Evolutionary conservation across 2,113 vertebrate species (phyloP).

Genomic region (Tachysurus fulvidraco): DNA sequence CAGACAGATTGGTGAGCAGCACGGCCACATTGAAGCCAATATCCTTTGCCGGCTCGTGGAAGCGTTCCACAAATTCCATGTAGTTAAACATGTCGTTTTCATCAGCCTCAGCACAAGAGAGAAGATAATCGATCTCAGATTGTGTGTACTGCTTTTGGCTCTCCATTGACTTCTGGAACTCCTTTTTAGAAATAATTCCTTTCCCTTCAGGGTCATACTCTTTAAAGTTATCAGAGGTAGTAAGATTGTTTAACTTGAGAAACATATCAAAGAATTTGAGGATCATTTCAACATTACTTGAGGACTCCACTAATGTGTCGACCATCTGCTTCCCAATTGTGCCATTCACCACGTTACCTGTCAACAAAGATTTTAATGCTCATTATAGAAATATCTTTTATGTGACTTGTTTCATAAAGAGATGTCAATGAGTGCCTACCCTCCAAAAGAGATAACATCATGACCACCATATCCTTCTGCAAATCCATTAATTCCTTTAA

Average conservation of each 20-base stretch:
- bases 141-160: slow-evolving; percentile 93
- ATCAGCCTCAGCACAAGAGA: slow-evolving; percentile 91
- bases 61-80: slow-evolving; percentile 90
- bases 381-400: neutral
- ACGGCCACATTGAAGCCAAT: slow-evolving; percentile 97
- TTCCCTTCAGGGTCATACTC: slow-evolving; percentile 92
- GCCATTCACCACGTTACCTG: slow-evolving; percentile 97
- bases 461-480: slow-evolving; percentile 97
- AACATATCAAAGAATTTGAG: slow-evolving; percentile 99
- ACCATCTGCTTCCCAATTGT: slow-evolving; percentile 99
- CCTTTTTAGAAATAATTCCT: slow-evolving; percentile 94
- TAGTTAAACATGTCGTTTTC: slow-evolving; percentile 98
- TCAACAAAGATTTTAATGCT: neutral
- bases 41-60: slow-evolving; percentile 96
- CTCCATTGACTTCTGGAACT: slow-evolving; percentile 98
- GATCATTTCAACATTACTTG: slow-evolving; percentile 97
- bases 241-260: slow-evolving; percentile 96
- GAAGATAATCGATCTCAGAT: slow-evolving; percentile 92
- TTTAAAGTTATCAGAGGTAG: slow-evolving; percentile 91
- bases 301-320: slow-evolving; percentile 95
- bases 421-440: slow-evolving; percentile 69
- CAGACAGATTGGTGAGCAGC: slow-evolving; percentile 91
- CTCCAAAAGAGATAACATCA: slow-evolving; percentile 96
- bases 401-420: neutral
- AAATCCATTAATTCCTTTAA: slow-evolving; percentile 95